Conservation (phyloP, 2,797 vertebrate species). For the Megalops cyprinoides region DNA sequence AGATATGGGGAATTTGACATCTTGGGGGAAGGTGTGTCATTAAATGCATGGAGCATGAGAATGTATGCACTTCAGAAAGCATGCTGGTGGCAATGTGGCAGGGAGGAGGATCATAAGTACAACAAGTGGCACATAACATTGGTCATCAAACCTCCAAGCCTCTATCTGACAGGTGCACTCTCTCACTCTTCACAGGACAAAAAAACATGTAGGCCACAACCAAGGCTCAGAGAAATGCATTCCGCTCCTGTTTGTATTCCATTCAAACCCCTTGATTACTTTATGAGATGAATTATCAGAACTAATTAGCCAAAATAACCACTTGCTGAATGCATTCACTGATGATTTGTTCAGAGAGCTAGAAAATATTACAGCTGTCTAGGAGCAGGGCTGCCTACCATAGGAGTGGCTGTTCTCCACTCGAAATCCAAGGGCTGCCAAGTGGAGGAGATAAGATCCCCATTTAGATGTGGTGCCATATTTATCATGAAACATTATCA, state of each 20-base stretch:
- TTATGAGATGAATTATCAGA: not conserved
- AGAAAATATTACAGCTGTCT: slow-evolving; percentile 13
- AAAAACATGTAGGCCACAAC: not conserved
- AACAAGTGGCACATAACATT: not conserved
- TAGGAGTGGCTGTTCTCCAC: not conserved
- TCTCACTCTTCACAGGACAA: not conserved
- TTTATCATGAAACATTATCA: slow-evolving; percentile 9
- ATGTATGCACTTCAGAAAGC: not conserved
- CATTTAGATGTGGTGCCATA: not conserved
- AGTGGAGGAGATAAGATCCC: not conserved
- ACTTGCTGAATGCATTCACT: slow-evolving; percentile 7
- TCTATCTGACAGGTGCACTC: not conserved
- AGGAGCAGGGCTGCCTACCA: slow-evolving; percentile 3
- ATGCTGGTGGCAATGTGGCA: not conserved
- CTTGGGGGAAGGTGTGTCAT: not conserved
- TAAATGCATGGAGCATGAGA: not conserved
- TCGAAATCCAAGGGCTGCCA: not conserved
- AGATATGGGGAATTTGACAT: not conserved
- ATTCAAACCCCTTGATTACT: not conserved
- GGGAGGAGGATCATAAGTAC: not conserved
- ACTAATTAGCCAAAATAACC: not conserved
- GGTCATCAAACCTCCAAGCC: not conserved
- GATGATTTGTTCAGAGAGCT: not conserved
- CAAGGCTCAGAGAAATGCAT: not conserved
- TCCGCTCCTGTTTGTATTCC: not conserved